Evolutionary conservation across 2,113 vertebrate species (phyloP).

Genomic region (Corythornis madagascariensis): DNA sequence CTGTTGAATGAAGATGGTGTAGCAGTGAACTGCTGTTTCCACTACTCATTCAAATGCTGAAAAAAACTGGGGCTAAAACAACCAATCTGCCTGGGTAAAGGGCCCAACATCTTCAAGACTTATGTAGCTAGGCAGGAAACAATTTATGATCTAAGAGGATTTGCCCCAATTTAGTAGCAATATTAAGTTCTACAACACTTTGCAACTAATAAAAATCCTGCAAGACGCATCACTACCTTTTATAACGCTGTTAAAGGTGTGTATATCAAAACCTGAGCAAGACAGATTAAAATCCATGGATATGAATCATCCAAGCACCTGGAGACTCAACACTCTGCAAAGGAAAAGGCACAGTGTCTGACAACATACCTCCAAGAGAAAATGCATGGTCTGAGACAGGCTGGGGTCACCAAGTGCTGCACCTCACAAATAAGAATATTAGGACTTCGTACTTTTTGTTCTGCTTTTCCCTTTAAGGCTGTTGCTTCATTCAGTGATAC

Average conservation of each 20-base stretch:
- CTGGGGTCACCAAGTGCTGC: background rate
- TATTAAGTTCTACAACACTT: background rate
- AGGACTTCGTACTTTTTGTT: background rate
- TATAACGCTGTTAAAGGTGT: background rate
- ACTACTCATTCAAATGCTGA: rapidly evolving
- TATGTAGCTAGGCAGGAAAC: rapidly evolving
- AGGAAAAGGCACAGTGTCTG: background rate
- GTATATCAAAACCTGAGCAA: background rate
- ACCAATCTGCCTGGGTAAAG: rapidly evolving
- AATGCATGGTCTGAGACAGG: background rate
- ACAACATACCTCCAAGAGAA: background rate
- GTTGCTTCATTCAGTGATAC: background rate
- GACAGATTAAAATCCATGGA: background rate
- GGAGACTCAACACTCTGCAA: background rate
- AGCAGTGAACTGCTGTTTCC: background rate
- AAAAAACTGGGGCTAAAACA: background rate
- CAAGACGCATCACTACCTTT: background rate
- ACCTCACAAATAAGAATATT: background rate
- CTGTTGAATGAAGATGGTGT: background rate
- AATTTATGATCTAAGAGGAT: background rate
- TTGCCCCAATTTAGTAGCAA: background rate
- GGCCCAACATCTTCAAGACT: background rate
- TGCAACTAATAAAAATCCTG: background rate
- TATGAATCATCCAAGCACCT: background rate
- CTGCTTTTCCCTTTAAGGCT: background rate